phyloP scores from a whole-genome alignment of 2,888 invertebrate species.

The Macrosiphum euphorbiae region DNA sequence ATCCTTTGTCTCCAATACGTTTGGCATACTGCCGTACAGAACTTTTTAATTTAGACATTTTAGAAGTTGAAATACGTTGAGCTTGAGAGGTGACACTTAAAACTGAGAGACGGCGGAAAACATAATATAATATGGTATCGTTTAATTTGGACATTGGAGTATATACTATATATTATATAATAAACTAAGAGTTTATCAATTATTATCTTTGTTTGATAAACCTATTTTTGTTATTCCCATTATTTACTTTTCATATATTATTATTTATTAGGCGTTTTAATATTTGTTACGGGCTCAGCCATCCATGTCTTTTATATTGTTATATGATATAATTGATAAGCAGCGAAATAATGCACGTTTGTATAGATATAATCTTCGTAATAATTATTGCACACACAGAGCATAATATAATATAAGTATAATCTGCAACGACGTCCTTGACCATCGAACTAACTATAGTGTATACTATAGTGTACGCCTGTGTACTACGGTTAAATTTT shows the following conservation, averaged over 20 bases:
- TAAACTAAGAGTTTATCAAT: constrained; percentile 3
- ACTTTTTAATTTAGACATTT: constrained; percentile 22
- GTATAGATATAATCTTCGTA: no score
- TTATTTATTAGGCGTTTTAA: background rate
- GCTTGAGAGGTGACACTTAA: background rate
- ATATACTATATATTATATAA: background rate
- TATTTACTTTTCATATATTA: constrained; percentile 15
- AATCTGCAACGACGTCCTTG: background rate
- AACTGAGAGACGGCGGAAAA: background rate
- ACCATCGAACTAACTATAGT: background rate
- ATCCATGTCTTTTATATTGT: no score
- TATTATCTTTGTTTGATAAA: background rate
- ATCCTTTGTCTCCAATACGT: background rate
- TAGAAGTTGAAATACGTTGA: background rate
- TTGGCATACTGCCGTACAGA: background rate
- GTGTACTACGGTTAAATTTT: no score
- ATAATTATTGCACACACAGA: no score
- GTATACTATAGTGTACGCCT: no score
- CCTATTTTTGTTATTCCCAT: background rate
- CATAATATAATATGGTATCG: background rate
- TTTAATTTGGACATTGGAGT: background rate
- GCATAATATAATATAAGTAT: background rate
- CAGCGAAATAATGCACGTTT: no score
- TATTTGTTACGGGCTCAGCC: background rate
- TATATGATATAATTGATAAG: no score